These are phyloP conservation scores for Tragelaphus imberbis DNA, from an alignment of 2,113 vertebrate genomes.

Conservation along the genomic window DNA sequence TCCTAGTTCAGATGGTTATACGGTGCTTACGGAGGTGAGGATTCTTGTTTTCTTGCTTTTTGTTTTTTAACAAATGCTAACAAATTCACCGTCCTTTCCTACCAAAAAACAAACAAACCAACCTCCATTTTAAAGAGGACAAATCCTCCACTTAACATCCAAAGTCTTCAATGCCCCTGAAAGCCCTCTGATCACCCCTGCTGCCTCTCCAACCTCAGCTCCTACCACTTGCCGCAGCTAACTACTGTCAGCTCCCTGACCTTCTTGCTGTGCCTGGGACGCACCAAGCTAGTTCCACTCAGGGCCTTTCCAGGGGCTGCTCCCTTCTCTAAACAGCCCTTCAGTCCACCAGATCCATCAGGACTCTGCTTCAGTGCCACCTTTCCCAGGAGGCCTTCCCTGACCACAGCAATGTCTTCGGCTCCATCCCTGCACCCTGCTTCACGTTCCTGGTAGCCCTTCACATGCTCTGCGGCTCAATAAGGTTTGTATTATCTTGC, in stretches of 20 bases:
- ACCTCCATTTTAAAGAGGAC: background rate
- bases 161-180: background rate
- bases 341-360: background rate
- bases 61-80: background rate
- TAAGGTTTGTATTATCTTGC: background rate
- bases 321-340: background rate
- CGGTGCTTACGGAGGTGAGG: background rate
- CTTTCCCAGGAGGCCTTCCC: background rate
- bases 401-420: background rate
- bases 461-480: background rate
- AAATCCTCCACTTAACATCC: background rate
- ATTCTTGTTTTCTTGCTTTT: background rate
- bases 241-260: rapidly evolving
- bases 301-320: background rate
- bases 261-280: background rate
- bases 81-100: background rate
- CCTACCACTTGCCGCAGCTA: background rate
- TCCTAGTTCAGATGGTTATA: background rate
- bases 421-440: background rate
- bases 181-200: background rate
- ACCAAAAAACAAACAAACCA: background rate
- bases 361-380: background rate
- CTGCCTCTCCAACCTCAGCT: background rate
- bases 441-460: background rate
- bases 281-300: background rate